phyloP scores from a whole-genome alignment of 2,888 invertebrate genomes.

The Drosophila maculinotata region DNA sequence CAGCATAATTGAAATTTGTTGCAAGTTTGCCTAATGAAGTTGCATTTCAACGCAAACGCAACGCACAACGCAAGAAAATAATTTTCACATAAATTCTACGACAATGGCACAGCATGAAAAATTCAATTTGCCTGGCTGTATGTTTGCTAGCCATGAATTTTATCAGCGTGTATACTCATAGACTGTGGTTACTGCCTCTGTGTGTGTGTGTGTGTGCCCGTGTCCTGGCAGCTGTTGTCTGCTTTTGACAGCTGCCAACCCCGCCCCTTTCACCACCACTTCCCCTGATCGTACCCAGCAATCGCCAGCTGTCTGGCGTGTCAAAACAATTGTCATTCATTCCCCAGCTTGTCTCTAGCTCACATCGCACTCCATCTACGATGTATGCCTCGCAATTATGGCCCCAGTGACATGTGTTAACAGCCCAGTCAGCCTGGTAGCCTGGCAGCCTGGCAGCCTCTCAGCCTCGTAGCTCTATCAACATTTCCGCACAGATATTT shows the following conservation, averaged over 20 bases:
- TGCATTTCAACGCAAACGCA: constrained; percentile 33
- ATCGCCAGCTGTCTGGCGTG: constrained; percentile 49
- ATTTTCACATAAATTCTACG: constrained; percentile 42
- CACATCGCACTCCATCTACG: constrained; percentile 15
- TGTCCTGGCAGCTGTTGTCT: constrained; percentile 29
- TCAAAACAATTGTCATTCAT: constrained; percentile 78
- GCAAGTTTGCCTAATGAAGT: constrained; percentile 37
- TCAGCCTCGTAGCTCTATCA: constrained; percentile 22
- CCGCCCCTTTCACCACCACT: constrained; percentile 3
- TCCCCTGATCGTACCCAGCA: no score
- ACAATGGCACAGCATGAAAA: constrained; percentile 39
- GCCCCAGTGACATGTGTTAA: constrained; percentile 71
- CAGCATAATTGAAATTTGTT: constrained; percentile 38
- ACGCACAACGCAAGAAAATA: constrained; percentile 32
- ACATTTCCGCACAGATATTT: constrained; percentile 73
- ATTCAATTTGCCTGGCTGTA: constrained; percentile 47
- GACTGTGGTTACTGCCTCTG: background rate
- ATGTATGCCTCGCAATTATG: constrained; percentile 64
- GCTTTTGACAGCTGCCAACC: constrained; percentile 42
- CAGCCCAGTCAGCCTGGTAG: constrained; percentile 38
- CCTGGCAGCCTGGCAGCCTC: constrained; percentile 7
- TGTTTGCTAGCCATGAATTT: constrained; percentile 31
- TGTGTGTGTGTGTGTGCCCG: constrained; percentile 1
- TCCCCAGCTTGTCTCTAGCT: constrained; percentile 36
- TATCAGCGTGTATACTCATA: constrained; percentile 21